phyloP scores from a whole-genome alignment of 2,113 vertebrate species.

The Cinclus mexicanus region DNA sequence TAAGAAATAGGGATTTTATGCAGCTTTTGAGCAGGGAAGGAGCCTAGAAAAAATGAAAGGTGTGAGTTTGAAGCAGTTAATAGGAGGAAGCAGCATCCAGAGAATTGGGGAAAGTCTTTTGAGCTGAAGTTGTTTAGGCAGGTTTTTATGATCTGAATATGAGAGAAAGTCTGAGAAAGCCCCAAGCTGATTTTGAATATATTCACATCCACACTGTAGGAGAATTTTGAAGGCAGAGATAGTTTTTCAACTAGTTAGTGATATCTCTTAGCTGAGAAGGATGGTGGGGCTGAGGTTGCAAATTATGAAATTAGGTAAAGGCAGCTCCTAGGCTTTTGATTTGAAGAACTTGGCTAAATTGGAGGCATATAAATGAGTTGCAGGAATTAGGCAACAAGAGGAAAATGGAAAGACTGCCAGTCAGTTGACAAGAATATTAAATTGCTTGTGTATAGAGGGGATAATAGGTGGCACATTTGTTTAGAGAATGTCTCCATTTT shows the following conservation, averaged over 20 bases:
- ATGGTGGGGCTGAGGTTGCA: not conserved
- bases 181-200: not conserved
- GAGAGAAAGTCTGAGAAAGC: not conserved
- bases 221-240: not conserved
- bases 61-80: not conserved
- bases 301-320: not conserved
- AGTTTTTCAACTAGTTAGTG: not conserved
- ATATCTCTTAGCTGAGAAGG: not conserved
- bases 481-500: not conserved
- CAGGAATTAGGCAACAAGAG: not conserved
- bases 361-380: not conserved
- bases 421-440: not conserved
- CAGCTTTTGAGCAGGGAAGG: not conserved
- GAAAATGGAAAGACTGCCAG: not conserved
- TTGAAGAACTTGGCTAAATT: not conserved
- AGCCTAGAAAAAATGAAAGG: not conserved
- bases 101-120: not conserved
- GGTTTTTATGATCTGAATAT: not conserved
- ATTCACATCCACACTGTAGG: not conserved
- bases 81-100: not conserved
- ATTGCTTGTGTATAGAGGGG: not conserved
- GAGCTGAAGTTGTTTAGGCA: not conserved
- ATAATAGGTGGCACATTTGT: not conserved
- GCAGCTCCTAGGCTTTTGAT: not conserved
- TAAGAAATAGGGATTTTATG: not conserved